phyloP scores from a whole-genome alignment of 2,113 vertebrate genomes.

The Heloderma charlesbogerti region DNA sequence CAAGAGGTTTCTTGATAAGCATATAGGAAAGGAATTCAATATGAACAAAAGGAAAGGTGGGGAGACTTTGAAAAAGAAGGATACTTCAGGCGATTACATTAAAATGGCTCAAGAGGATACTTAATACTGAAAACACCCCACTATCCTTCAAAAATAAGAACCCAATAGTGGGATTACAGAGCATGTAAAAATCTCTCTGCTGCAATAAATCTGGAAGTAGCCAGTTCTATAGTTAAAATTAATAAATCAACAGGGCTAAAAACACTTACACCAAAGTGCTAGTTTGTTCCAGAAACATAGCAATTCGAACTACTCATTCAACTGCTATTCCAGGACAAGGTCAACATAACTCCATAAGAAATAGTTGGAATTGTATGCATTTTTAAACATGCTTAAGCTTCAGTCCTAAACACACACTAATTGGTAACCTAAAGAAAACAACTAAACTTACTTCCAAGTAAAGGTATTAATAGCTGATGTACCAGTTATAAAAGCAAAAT shows the following conservation, averaged over 20 bases:
- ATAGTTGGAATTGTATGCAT: conserved; percentile 48
- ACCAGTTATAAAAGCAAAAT: not conserved
- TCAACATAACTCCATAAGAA: conserved; percentile 67
- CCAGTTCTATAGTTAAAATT: conserved; percentile 6
- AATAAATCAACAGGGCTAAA: conserved; percentile 3
- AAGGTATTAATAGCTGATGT: not conserved
- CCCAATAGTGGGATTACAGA: not conserved
- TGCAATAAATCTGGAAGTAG: not conserved
- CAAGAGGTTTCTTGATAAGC: not conserved
- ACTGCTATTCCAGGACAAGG: conserved; percentile 54
- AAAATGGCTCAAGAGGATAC: conserved; percentile 3
- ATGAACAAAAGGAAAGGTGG: conserved; percentile 13
- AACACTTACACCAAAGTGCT: conserved; percentile 54
- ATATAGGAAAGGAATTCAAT: not conserved
- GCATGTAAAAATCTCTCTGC: not conserved
- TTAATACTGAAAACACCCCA: conserved; percentile 3
- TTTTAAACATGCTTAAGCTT: not conserved
- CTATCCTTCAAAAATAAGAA: not conserved
- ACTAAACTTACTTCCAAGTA: not conserved
- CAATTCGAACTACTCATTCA: conserved; percentile 62
- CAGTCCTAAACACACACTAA: not conserved
- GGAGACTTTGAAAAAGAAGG: not conserved
- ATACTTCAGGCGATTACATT: not conserved
- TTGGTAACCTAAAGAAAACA: not conserved
- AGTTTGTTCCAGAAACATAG: conserved; percentile 66